Percentiles rank a stretch among this genome's conserved stretches.
phyloP scores from a whole-genome alignment of 2,888 invertebrate genomes.

The Oxystoma pomonae region DNA sequence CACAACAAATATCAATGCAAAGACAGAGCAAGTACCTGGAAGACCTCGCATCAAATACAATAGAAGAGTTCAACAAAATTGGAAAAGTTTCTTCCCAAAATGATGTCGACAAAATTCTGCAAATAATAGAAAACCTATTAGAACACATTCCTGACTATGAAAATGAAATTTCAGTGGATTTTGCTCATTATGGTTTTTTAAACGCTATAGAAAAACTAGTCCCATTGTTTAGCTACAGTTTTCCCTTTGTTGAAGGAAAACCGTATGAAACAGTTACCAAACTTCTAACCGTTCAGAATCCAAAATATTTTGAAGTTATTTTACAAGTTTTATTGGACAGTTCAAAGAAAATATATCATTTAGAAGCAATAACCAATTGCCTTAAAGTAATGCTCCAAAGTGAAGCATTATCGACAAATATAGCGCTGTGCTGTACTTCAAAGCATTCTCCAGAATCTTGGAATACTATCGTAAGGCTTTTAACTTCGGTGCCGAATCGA shows the following conservation, averaged over 20 bases:
- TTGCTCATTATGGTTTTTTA: background rate
- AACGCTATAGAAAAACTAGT: slow-evolving; percentile 50
- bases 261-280: slow-evolving; percentile 47
- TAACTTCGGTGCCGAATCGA: slow-evolving; percentile 65
- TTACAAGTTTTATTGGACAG: slow-evolving; percentile 49
- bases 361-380: slow-evolving; percentile 41
- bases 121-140: slow-evolving; percentile 38
- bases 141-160: slow-evolving; percentile 52
- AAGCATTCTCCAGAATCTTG: slow-evolving; percentile 19
- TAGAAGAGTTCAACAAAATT: slow-evolving; percentile 29
- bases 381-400: slow-evolving; percentile 53
- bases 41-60: slow-evolving; percentile 18
- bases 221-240: slow-evolving; percentile 52
- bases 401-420: slow-evolving; percentile 54
- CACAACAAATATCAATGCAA: slow-evolving; percentile 8
- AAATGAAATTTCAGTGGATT: slow-evolving; percentile 54
- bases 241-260: slow-evolving; percentile 50
- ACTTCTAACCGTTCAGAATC: slow-evolving; percentile 56
- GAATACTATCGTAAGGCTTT: slow-evolving; percentile 55
- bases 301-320: slow-evolving; percentile 48
- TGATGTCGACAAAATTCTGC: slow-evolving; percentile 41
- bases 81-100: slow-evolving; percentile 40
- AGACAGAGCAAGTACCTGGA: slow-evolving; percentile 17
- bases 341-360: slow-evolving; percentile 47
- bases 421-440: slow-evolving; percentile 33